phyloP scores from a whole-genome alignment of 2,113 vertebrate species.

The Parus major region DNA sequence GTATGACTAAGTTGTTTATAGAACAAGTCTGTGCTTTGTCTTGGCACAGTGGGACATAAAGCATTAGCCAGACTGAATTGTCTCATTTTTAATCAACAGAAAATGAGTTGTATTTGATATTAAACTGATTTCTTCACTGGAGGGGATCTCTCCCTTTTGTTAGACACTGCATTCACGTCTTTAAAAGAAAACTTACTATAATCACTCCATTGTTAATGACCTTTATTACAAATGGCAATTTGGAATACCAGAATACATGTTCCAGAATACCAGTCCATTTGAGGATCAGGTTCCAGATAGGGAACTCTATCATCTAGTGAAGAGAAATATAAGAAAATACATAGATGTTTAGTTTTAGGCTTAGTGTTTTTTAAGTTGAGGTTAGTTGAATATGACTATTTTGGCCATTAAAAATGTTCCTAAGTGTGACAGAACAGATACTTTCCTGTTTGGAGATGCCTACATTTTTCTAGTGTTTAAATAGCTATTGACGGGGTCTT shows the following conservation, averaged over 20 bases:
- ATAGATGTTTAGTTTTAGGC: not conserved
- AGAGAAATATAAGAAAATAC: not conserved
- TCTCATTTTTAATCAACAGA: not conserved
- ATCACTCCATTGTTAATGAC: not conserved
- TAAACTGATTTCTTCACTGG: not conserved
- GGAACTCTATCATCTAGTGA: not conserved
- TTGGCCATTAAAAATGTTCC: not conserved
- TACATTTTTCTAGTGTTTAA: not conserved
- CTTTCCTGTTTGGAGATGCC: not conserved
- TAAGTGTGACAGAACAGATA: not conserved
- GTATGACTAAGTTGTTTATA: conserved; percentile 1
- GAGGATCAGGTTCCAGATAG: not conserved
- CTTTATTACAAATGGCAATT: not conserved
- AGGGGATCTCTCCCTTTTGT: not conserved
- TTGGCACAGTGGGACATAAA: not conserved
- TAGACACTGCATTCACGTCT: not conserved
- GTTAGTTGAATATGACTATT: not conserved
- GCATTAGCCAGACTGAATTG: not conserved
- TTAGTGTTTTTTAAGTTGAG: not conserved
- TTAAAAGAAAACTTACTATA: not conserved
- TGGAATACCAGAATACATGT: not conserved
- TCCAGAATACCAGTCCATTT: not conserved
- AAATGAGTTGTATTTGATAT: not conserved
- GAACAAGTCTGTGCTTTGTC: conserved; percentile 3
- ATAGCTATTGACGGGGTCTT: not conserved